phyloP scores from a whole-genome alignment of 2,113 vertebrate genomes.

The Oryzias celebensis region DNA sequence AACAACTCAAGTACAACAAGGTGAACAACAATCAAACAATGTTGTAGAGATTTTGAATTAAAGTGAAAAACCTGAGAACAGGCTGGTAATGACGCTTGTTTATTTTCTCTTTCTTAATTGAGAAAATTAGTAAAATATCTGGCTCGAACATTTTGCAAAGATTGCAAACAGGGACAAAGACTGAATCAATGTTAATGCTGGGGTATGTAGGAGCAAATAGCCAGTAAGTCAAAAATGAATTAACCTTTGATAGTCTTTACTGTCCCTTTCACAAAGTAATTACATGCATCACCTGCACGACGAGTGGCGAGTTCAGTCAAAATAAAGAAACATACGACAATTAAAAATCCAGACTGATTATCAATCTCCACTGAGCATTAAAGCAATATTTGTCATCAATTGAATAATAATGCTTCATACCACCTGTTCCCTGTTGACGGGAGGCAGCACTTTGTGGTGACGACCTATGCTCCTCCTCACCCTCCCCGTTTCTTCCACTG shows the following conservation, averaged over 20 bases:
- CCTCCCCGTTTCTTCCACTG: constrained; percentile 17
- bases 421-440: constrained; percentile 59
- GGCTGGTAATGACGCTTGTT: too few relatives aligned
- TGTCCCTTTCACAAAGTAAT: constrained; percentile 48
- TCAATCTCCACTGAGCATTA: constrained; percentile 60
- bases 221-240: too few relatives aligned
- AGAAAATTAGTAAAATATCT: too few relatives aligned
- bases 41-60: too few relatives aligned
- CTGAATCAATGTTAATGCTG: too few relatives aligned
- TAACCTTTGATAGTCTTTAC: constrained; percentile 20
- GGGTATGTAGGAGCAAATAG: too few relatives aligned
- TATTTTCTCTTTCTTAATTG: too few relatives aligned
- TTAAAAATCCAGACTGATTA: constrained; percentile 71
- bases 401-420: constrained; percentile 66
- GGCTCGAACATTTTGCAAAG: too few relatives aligned
- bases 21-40: too few relatives aligned
- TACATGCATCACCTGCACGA: constrained; percentile 49
- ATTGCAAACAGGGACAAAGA: too few relatives aligned
- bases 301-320: constrained; percentile 47
- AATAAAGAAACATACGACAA: constrained; percentile 48
- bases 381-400: constrained; percentile 67
- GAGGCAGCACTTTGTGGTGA: constrained; percentile 45
- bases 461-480: constrained; percentile 41
- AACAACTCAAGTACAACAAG: too few relatives aligned
- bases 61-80: too few relatives aligned